Percentiles rank a stretch among this genome's conserved stretches.
These are phyloP conservation scores for Tenebrosternarchus preto DNA, from an alignment of 2,113 vertebrate species.

Conservation along the genomic window DNA sequence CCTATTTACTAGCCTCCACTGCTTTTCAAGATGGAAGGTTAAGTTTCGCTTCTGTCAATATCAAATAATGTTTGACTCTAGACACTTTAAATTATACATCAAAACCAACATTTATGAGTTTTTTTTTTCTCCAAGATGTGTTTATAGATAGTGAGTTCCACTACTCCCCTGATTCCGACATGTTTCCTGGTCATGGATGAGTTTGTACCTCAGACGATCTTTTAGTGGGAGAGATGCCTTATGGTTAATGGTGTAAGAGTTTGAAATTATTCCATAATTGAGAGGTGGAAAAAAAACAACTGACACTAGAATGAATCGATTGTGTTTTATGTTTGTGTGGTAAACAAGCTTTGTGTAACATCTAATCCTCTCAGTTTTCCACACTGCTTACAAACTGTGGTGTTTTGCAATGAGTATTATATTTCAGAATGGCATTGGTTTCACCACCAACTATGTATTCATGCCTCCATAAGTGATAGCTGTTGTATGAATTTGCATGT, in stretches of 20 bases:
- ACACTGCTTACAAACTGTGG: constrained; percentile 37
- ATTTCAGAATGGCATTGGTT: constrained; percentile 41
- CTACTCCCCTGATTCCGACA: too few species aligned
- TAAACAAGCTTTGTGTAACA: constrained; percentile 16
- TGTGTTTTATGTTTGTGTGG: constrained; percentile 36
- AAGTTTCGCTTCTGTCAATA: too few species aligned
- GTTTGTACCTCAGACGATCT: not conserved
- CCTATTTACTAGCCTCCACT: too few species aligned
- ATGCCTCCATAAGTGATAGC: not conserved
- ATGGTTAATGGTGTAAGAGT: not conserved
- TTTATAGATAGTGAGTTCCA: too few species aligned
- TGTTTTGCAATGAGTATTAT: constrained; percentile 16
- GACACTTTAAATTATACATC: too few species aligned
- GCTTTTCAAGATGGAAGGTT: too few species aligned
- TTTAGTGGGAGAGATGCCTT: constrained; percentile 12
- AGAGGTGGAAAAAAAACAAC: not conserved
- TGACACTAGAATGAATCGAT: constrained; percentile 19
- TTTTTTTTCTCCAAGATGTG: too few species aligned
- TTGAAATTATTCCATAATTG: not conserved
- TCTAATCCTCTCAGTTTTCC: constrained; percentile 39
- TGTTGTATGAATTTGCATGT: not conserved
- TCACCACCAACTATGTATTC: constrained; percentile 20
- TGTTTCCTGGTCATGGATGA: not conserved
- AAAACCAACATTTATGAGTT: too few species aligned
- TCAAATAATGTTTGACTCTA: too few species aligned